Evolutionary conservation across 2,888 invertebrate genomes (phyloP).

Genomic region (Itoplectis maculator): DNA sequence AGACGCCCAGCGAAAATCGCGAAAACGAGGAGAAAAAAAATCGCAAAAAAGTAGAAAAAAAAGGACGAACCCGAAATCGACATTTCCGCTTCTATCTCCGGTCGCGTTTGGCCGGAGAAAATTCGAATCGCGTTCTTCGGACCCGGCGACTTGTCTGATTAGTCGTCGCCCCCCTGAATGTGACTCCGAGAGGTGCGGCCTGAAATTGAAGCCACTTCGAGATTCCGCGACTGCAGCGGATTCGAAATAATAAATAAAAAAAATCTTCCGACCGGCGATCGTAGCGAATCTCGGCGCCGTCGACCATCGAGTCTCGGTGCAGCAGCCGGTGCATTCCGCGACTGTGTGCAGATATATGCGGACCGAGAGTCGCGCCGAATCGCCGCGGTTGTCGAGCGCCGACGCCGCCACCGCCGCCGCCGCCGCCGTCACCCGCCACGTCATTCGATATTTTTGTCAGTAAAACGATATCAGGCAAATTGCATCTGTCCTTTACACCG

Average conservation of each 20-base stretch:
- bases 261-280: no score
- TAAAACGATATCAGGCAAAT: constrained; percentile 82
- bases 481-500: constrained; percentile 82
- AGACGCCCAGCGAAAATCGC: constrained; percentile 41
- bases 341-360: constrained; percentile 21
- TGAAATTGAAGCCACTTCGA: no score
- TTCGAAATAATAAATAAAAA: no score
- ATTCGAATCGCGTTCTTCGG: constrained; percentile 5
- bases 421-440: constrained; percentile 63
- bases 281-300: no score
- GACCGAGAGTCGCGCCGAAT: constrained; percentile 48
- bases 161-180: no score
- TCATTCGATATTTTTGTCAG: constrained; percentile 82
- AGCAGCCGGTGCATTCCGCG: no score
- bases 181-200: neutral
- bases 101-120: constrained; percentile 34
- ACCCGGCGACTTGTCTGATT: constrained; percentile 25
- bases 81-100: constrained; percentile 55
- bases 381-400: constrained; percentile 47
- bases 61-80: constrained; percentile 14
- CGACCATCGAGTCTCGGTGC: no score
- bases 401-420: constrained; percentile 49
- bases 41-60: constrained; percentile 7
- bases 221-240: no score
- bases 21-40: constrained; percentile 24